These are phyloP conservation scores for Pygoscelis adeliae DNA, from an alignment of 2,113 vertebrate species.

Conservation along the genomic window DNA sequence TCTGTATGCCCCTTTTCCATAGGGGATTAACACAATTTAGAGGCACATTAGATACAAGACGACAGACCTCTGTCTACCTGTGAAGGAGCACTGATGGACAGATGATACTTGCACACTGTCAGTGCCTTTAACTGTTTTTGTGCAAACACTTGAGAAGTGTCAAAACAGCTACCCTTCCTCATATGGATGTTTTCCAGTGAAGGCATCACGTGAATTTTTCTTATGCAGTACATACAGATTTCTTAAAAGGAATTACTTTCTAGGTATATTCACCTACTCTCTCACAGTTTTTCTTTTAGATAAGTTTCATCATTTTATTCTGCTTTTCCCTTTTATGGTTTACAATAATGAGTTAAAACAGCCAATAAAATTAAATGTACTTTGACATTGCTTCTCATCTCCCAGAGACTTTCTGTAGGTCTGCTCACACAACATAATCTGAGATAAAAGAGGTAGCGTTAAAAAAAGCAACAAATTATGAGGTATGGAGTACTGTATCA, in stretches of 20 bases:
- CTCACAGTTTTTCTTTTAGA: not conserved
- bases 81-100: not conserved
- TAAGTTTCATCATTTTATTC: not conserved
- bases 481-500: not conserved
- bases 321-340: not conserved
- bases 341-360: not conserved
- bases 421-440: not conserved
- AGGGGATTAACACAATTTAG: not conserved
- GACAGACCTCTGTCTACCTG: not conserved
- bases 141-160: not conserved
- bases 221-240: not conserved
- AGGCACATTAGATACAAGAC: not conserved
- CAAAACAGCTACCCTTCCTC: not conserved
- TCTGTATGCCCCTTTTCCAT: not conserved
- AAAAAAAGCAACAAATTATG: not conserved
- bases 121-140: not conserved
- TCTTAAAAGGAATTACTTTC: not conserved
- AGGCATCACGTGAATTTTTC: not conserved
- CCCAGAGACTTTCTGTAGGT: not conserved
- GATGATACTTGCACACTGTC: accelerated
- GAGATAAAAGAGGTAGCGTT: not conserved
- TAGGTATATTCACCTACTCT: not conserved
- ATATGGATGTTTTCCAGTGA: not conserved
- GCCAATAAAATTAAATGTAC: not conserved
- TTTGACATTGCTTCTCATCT: not conserved